These are phyloP conservation scores for Drusus annulatus DNA, from an alignment of 1,140 invertebrate species.

Conservation along the genomic window DNA sequence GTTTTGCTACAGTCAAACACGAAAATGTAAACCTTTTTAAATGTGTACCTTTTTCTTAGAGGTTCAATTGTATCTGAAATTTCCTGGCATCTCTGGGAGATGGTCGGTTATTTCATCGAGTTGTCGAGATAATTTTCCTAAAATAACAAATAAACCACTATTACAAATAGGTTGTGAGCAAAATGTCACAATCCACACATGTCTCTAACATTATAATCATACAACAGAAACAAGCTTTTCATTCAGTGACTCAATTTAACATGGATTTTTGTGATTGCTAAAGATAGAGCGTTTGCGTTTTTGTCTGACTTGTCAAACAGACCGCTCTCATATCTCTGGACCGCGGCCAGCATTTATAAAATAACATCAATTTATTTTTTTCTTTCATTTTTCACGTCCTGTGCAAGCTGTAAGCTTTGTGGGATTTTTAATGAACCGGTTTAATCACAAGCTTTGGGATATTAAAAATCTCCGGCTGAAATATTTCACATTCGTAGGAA, in stretches of 20 bases:
- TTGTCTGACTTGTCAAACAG: constrained; percentile 18
- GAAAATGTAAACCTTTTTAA: neutral
- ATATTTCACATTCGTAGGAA: neutral
- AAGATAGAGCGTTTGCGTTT: too few species aligned
- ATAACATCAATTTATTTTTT: constrained; percentile 38
- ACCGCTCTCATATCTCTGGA: constrained; percentile 26
- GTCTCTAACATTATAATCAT: too few species aligned
- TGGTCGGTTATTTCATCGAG: too few species aligned
- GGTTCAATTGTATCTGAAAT: neutral
- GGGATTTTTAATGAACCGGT: constrained; percentile 33
- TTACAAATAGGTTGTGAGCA: too few species aligned
- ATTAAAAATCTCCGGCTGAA: constrained; percentile 4
- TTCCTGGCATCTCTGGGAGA: neutral
- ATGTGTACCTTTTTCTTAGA: neutral
- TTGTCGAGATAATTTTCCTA: too few species aligned
- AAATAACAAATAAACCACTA: too few species aligned
- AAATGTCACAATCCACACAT: too few species aligned
- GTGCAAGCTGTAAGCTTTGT: neutral
- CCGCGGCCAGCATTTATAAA: constrained; percentile 25
- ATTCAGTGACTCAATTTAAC: too few species aligned
- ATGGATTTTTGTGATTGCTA: too few species aligned
- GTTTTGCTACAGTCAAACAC: neutral
- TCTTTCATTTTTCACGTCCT: constrained; percentile 33
- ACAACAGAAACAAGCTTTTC: too few species aligned
- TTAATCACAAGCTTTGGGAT: constrained; percentile 3